Base-by-base conservation (phyloP, 35 echinoderm and acorn worm genomes). In the Ophiothrix spiculata region DNA sequence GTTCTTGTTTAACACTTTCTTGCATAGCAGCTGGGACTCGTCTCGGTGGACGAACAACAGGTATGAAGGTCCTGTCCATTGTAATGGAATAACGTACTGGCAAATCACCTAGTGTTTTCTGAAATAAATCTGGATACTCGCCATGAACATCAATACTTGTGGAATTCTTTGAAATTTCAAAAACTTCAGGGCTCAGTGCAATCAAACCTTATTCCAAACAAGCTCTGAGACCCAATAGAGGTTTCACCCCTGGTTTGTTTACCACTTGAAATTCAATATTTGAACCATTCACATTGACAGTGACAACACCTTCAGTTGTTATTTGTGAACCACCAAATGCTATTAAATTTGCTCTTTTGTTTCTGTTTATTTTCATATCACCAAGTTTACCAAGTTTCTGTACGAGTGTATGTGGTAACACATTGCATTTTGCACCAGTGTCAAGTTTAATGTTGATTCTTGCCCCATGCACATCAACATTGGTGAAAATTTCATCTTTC, bases 1-100 rank as follows among this genome's bases (percentile, higher is more conserved):
- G 78, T 56, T 91, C 84, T 1, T 13, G 0, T 81, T 86, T 86
- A 19, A 91, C 90, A 32, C 87, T 80, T 0, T 86, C 76, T 80
- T 45, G 76, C 77, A 87, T 46, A n/a, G 90, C 76, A 1, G 75
- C 76, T 11, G 85, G 76, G 13, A 87, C 75, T 28, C 85, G 40
- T 10, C 85, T 56, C 33, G 33, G 85, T 35, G 84, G 84, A 41
- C 64, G 75, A 39, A 77, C 84, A 37, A 86, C 84, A 17, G 84
- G 84, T 33, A 25, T 69, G 75, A 64, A 69, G 3, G 25, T 69
- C 16, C 29, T 69, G 60, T 69, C 60, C 60, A 69, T 69, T 12
- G 37, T 74, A n/a, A 85, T 38, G 11, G 77, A 1, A 39, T 36
- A 39, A 1, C 21, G 35, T 12, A 79, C 77, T 19, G 77, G 77